Conservation (phyloP, 37 sponge, comb jelly and placozoan genomes). For the Dysidea cf. avara region DNA sequence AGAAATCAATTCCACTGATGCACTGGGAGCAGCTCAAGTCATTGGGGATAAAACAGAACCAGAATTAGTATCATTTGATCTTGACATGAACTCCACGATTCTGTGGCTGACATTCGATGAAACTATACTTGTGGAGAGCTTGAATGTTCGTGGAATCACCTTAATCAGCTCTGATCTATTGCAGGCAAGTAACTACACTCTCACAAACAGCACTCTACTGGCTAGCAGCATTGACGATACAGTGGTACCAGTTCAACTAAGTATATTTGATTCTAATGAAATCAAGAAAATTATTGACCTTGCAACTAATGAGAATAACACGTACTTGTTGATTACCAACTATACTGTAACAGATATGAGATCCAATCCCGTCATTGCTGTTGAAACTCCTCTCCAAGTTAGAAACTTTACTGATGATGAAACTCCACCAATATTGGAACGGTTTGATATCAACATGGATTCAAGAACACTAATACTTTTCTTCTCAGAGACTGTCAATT, state of each 20-base stretch:
- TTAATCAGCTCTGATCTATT: slow-evolving; percentile 17
- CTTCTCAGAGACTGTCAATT: slow-evolving; percentile 91
- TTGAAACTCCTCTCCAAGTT: slow-evolving; percentile 29
- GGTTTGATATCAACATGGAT: slow-evolving; percentile 80
- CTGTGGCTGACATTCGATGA: slow-evolving; percentile 80
- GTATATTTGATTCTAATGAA: slow-evolving; percentile 74
- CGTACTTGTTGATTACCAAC: slow-evolving; percentile 52
- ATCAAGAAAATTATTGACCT: slow-evolving; percentile 70
- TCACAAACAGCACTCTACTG: slow-evolving; percentile 31
- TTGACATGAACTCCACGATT: slow-evolving; percentile 62
- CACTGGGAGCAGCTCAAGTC: slow-evolving; percentile 54
- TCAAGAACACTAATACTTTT: slow-evolving; percentile 48
- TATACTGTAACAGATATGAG: slow-evolving; percentile 77
- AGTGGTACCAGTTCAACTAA: slow-evolving; percentile 51
- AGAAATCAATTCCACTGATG: slow-evolving; percentile 23
- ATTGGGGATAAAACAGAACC: slow-evolving; percentile 69
- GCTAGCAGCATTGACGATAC: slow-evolving; percentile 61
- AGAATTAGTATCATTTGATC: slow-evolving; percentile 45
- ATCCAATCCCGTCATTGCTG: slow-evolving; percentile 42
- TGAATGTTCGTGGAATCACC: slow-evolving; percentile 36
- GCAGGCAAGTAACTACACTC: slow-evolving; percentile 26
- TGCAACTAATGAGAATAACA: slow-evolving; percentile 60
- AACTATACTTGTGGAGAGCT: slow-evolving; percentile 53
- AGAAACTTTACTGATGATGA: slow-evolving; percentile 56
- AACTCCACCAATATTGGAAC: slow-evolving; percentile 60